These are phyloP conservation scores for Escarpia spicata DNA, from an alignment of 2,888 invertebrate species.

Conservation along the genomic window DNA sequence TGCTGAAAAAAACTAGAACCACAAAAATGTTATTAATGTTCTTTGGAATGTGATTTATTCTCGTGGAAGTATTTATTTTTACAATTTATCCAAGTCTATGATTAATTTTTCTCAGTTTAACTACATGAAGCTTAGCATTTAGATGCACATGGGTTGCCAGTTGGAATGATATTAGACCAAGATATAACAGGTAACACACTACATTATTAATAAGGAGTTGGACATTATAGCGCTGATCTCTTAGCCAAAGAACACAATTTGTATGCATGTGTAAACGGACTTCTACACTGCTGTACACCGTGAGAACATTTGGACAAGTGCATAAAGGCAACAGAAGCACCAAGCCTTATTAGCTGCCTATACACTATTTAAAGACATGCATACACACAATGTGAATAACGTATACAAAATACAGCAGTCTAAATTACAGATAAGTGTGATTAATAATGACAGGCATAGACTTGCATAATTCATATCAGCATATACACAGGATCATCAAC, in stretches of 20 bases:
- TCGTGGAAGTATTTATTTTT: neutral
- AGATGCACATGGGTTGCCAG: neutral
- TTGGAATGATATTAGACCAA: neutral
- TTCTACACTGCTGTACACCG: neutral
- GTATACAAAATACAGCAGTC: neutral
- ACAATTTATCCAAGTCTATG: too few species aligned
- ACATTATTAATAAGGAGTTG: neutral
- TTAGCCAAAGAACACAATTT: neutral
- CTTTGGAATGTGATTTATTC: neutral
- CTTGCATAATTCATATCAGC: conserved; percentile 9
- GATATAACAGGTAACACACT: neutral
- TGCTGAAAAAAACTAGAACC: neutral
- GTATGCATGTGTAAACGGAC: neutral
- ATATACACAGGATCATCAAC: neutral
- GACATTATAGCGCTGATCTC: neutral
- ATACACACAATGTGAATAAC: neutral
- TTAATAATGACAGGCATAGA: neutral
- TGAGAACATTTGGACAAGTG: neutral
- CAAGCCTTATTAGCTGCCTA: neutral
- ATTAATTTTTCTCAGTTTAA: neutral
- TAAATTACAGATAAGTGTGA: neutral
- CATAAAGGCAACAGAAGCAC: neutral
- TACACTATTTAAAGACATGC: neutral
- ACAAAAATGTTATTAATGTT: neutral
- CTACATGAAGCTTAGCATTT: neutral